phyloP scores from a whole-genome alignment of 2,797 vertebrate species.

The Typhlichthys subterraneus region DNA sequence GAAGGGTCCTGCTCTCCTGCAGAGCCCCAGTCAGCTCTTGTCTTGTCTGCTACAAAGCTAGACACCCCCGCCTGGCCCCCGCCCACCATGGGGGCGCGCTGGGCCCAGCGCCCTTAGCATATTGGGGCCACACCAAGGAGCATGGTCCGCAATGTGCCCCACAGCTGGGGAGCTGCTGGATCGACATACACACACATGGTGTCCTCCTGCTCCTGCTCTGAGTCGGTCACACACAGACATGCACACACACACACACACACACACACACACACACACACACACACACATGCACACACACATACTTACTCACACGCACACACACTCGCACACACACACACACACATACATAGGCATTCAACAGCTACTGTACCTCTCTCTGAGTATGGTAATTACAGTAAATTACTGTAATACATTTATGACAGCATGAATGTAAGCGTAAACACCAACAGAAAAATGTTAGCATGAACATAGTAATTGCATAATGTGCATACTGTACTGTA shows the following conservation, averaged over 20 bases:
- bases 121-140: conserved; percentile 72
- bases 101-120: conserved; percentile 74
- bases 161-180: conserved; percentile 71
- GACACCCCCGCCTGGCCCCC: conserved; percentile 39
- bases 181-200: conserved; percentile 44
- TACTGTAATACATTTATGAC: no score
- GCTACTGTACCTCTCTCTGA: no score
- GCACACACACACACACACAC: not conserved
- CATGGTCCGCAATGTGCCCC: conserved; percentile 60
- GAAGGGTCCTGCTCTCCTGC: conserved; percentile 76
- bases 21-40: conserved; percentile 76
- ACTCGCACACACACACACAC: not conserved
- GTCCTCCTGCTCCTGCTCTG: not conserved
- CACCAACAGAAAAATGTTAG: no score
- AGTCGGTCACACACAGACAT: not conserved
- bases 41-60: conserved; percentile 73
- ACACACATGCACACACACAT: not conserved
- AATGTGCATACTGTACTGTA: no score
- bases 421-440: no score
- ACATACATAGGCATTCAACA: conserved; percentile 5
- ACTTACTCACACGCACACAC: not conserved
- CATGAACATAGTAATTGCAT: no score
- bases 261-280: conserved; percentile 29
- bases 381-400: no score
- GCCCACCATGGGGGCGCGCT: conserved; percentile 33